A percentile compares a stretch with the other conserved stretches of the same genome.
phyloP scores from a whole-genome alignment of 2,888 invertebrate species.

The Anagyrus pseudococci region DNA sequence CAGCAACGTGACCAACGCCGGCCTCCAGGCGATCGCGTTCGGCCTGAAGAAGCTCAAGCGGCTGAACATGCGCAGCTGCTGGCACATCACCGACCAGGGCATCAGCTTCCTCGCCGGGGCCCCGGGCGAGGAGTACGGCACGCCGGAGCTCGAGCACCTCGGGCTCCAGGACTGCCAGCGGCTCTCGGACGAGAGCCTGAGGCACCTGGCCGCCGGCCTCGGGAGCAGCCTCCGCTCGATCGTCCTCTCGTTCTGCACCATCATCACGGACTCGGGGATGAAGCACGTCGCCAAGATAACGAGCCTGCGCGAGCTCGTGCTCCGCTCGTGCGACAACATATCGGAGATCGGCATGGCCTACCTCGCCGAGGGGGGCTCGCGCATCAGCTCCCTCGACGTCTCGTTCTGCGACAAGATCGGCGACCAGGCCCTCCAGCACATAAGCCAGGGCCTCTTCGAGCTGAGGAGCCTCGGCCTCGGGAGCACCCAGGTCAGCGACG shows the following conservation, averaged over 20 bases:
- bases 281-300: conserved; percentile 87
- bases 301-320: conserved; percentile 83
- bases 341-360: conserved; percentile 92
- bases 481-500: conserved; percentile 92
- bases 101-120: conserved; percentile 86
- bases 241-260: conserved; percentile 93
- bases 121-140: conserved; percentile 70
- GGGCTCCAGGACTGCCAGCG: conserved; percentile 95
- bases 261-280: conserved; percentile 91
- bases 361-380: conserved; percentile 86
- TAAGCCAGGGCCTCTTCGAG: conserved; percentile 88
- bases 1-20: conserved; percentile 88
- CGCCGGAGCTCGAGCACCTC: conserved; percentile 80
- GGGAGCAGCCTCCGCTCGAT: conserved; percentile 78
- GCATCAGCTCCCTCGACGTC: conserved; percentile 84
- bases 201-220: conserved; percentile 83
- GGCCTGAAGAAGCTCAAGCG: conserved; percentile 83
- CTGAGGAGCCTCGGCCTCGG: conserved; percentile 83
- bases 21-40: conserved; percentile 85
- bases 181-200: conserved; percentile 88
- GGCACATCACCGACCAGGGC: conserved; percentile 90
- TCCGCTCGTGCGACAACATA: conserved; percentile 92
- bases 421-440: conserved; percentile 86
- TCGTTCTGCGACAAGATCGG: conserved; percentile 96
- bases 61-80: conserved; percentile 89